Evolutionary conservation across 2,888 invertebrate species (phyloP), one percentile per base, ranked within the genome.

Genomic region (Zeuzera pyrina): DNA sequence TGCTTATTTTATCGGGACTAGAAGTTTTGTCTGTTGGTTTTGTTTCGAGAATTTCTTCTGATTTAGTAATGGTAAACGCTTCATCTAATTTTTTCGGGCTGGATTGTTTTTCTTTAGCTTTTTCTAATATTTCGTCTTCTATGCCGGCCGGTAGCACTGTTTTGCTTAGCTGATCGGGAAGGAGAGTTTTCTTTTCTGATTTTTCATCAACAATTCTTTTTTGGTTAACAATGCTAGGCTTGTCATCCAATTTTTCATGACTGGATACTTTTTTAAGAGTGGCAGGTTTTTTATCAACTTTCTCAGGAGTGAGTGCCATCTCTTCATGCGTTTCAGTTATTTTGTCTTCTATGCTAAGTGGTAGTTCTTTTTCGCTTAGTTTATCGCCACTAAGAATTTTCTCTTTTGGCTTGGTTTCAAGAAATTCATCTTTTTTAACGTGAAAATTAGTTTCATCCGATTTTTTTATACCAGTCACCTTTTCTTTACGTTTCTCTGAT

Each of bases 111-210:
- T 40, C 36, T 0, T 33, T 2, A 16, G n/a, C 2, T 25, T 23
- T 16, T 15, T 25, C 10, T 29, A 15, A 1, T 15, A 21, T 11
- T 4, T 40, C 30, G 26, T 45, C 36, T 42, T 45, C 38, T 40
- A 40, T 31, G 12, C 36, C 4, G 29, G 51, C n/a, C n/a, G 30
- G 16, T 4, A 41, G 35, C 3, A 34, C 29, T 23, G 41, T 39
- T 29, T 45, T 42, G 15, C 41, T 40, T 10, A 42, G 26, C 2
- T 37, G 4, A 24, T 10, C 4, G 24, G 24, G 7, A n/a, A n/a
- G n/a, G 30, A 11, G 28, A 36, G 21, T 47, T 43, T 29, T 47
- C 32, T 16, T 45, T 47, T 33, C 41, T 27, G 14, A 37, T 41
- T 1, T 36, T 43, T 14, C 35, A n/a, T n/a, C 47, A 2, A 43